phyloP scores from a whole-genome alignment of 2,113 vertebrate genomes.

The Nesogale talazaci region DNA sequence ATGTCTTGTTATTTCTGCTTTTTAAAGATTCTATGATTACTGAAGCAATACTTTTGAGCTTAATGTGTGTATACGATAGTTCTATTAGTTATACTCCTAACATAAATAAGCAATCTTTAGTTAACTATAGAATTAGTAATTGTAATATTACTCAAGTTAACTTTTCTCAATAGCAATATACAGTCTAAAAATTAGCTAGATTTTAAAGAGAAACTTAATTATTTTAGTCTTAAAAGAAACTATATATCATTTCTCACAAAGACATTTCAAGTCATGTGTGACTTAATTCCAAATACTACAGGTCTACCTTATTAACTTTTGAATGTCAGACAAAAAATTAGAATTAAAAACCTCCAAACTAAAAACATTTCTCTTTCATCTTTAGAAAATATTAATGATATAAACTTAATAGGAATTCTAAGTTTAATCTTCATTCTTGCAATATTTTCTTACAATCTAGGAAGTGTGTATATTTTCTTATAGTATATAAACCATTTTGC shows the following conservation, averaged over 20 bases:
- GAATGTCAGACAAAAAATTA: slow-evolving; percentile 49
- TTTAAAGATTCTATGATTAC: too few species aligned
- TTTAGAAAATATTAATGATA: slow-evolving; percentile 47
- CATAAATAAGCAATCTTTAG: slow-evolving; percentile 50
- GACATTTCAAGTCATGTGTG: slow-evolving; percentile 68
- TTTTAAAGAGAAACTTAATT: slow-evolving; percentile 50
- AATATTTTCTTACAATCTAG: not conserved
- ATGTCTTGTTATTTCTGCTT: too few species aligned
- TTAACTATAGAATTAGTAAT: slow-evolving; percentile 33
- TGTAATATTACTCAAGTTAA: slow-evolving; percentile 37
- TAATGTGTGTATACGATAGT: not conserved
- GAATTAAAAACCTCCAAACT: slow-evolving; percentile 45
- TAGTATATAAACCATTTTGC: not conserved
- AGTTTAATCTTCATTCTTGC: slow-evolving; percentile 21
- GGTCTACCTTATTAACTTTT: slow-evolving; percentile 70
- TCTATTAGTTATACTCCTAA: slow-evolving; percentile 25
- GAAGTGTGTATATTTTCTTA: slow-evolving; percentile 25
- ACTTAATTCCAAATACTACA: slow-evolving; percentile 63
- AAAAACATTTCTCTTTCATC: slow-evolving; percentile 37
- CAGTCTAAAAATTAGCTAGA: slow-evolving; percentile 56
- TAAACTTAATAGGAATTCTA: not conserved
- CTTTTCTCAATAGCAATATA: slow-evolving; percentile 39
- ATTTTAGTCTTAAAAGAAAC: slow-evolving; percentile 64
- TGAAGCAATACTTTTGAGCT: too few species aligned
- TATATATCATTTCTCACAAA: slow-evolving; percentile 56